Percentiles rank a stretch among this genome's conserved stretches.
These are phyloP conservation scores for Allacma fusca DNA, from an alignment of 2,888 invertebrate genomes.

Conservation along the genomic window DNA sequence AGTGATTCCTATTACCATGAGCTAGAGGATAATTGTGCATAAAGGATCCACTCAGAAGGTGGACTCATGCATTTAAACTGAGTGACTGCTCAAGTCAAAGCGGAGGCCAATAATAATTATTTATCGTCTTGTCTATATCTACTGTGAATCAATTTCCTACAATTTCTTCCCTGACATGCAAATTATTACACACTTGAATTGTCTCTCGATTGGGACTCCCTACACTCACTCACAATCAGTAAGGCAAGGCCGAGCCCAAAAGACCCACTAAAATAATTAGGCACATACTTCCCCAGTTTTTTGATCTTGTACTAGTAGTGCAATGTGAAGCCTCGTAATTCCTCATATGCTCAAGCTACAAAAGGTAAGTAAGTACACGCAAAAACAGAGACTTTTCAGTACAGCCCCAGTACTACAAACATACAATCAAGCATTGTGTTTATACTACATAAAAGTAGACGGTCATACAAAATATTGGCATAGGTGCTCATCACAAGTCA, in stretches of 20 bases:
- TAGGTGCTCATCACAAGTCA: background rate
- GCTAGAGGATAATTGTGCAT: no score
- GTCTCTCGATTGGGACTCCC: background rate
- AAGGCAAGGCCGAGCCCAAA: background rate
- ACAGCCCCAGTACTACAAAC: no score
- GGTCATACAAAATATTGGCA: conserved; percentile 1
- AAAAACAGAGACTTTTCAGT: no score
- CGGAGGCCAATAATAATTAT: conserved; percentile 18
- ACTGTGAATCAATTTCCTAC: conserved; percentile 11
- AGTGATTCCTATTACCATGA: no score
- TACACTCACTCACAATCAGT: background rate
- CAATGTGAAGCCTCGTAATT: no score
- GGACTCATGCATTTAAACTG: no score
- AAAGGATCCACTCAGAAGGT: no score
- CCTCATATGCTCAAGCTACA: no score
- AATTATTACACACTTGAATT: conserved; percentile 34
- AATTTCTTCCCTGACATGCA: conserved; percentile 34
- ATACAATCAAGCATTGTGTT: background rate
- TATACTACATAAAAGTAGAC: background rate
- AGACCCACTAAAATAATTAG: background rate
- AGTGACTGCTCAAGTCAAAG: background rate
- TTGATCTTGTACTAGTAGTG: no score
- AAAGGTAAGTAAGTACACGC: no score
- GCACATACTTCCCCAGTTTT: no score
- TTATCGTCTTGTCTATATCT: conserved; percentile 2